Evolutionary conservation across 2,888 invertebrate species (phyloP).

Genomic region (Apantesis nais): DNA sequence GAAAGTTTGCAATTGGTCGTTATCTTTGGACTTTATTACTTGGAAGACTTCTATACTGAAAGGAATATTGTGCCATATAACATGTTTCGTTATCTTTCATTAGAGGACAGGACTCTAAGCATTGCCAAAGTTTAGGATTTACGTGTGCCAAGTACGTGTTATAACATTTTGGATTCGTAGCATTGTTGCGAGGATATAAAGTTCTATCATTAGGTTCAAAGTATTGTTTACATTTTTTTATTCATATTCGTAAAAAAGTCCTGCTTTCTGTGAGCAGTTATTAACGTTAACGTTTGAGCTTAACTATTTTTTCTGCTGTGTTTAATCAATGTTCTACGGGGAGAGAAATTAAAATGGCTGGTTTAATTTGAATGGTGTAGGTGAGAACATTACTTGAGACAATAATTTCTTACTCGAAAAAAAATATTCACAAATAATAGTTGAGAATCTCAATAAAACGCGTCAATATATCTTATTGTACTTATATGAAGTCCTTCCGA

Average conservation of each 20-base stretch:
- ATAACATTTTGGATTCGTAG: slow-evolving; percentile 20
- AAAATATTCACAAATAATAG: no score
- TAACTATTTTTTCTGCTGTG: no score
- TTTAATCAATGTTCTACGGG: no score
- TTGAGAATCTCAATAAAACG: no score
- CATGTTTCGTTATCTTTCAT: slow-evolving; percentile 25
- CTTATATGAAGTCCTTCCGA: no score
- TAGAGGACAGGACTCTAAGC: slow-evolving; percentile 21
- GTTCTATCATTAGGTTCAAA: neutral
- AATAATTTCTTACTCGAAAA: no score
- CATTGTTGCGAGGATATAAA: slow-evolving; percentile 11
- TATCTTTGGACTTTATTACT: slow-evolving; percentile 28
- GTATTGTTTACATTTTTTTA: neutral
- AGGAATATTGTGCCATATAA: slow-evolving; percentile 21
- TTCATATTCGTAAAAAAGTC: neutral
- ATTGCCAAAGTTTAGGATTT: slow-evolving; percentile 40
- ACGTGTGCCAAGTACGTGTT: slow-evolving; percentile 36
- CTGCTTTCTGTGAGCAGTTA: neutral
- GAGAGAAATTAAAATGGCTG: no score
- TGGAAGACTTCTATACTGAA: slow-evolving; percentile 24
- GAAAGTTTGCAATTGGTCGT: slow-evolving; percentile 21
- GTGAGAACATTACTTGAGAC: no score
- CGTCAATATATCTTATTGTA: no score
- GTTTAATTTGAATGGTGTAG: no score
- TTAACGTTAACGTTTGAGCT: neutral